Percentiles rank a stretch among this genome's conserved stretches.
These are phyloP conservation scores for Aphidoletes aphidimyza DNA, from an alignment of 2,888 invertebrate genomes.

Conservation along the genomic window DNA sequence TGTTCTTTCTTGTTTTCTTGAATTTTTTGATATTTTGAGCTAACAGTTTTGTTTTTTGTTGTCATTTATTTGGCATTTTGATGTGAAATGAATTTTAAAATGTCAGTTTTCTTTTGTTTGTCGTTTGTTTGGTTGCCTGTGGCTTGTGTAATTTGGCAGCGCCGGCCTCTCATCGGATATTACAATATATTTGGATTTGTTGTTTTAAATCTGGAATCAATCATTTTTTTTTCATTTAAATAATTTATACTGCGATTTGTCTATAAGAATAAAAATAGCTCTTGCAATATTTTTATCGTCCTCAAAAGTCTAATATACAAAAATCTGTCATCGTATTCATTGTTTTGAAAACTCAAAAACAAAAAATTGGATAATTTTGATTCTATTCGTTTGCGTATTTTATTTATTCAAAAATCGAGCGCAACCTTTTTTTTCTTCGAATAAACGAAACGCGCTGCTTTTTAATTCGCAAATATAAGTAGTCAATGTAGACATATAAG, in stretches of 20 bases:
- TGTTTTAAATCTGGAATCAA: not conserved
- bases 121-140: not conserved
- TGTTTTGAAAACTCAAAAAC: too few species aligned
- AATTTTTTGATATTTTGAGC: too few species aligned
- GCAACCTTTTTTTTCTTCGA: not conserved
- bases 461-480: not conserved
- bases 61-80: constrained; percentile 3
- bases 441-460: not conserved
- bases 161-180: not conserved
- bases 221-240: too few species aligned
- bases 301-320: too few species aligned
- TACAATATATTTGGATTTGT: not conserved
- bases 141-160: constrained; percentile 6
- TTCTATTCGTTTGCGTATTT: too few species aligned
- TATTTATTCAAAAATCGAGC: not conserved
- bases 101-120: too few species aligned
- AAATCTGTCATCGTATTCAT: too few species aligned
- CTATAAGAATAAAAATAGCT: too few species aligned
- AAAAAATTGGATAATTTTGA: too few species aligned
- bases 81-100: not conserved
- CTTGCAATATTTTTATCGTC: too few species aligned
- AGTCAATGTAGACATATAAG: not conserved
- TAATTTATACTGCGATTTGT: too few species aligned
- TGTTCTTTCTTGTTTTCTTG: not conserved
- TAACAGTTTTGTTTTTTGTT: not conserved